Base-by-base conservation (phyloP, 2,113 vertebrate species). In the Dermatemys mawii region DNA sequence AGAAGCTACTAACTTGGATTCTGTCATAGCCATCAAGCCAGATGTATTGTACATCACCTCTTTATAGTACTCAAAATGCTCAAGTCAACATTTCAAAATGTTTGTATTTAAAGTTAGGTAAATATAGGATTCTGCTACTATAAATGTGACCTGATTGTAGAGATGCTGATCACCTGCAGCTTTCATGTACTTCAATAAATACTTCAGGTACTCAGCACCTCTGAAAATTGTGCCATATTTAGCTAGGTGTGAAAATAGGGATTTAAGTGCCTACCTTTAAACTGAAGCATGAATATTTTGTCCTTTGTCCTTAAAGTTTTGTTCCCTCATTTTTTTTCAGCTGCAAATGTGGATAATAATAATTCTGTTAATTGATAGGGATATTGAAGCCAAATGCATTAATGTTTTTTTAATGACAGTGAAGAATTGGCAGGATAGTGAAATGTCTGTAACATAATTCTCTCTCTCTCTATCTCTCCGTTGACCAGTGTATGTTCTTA, bases 351-450 rank as follows among this genome's bases (percentile, higher is more conserved):
- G 73, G 87, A 83, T 32, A 46, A 46, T 0, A 2, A 57, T 70
- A 70, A 5, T 97, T 78, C 83, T 27, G 0, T 0, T 92, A 89
- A 86, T 93, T 89, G 55, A 53, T n/a, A 53, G 41, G 86, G 78
- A 13, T 24, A 32, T 11, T 92, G 48, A 70, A 81, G 48, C 57
- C 38, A 81, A 89, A 88, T 84, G 81, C 78, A 93, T 82, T 51
- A 84, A 81, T 84, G 54, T 32, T 90, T 89, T 70, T 91, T 92
- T 63, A 11, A 53, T 94, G 88, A 76, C 44, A 84, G 53, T 53
- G 55, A 88, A 32, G 88, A 95, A 84, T 55, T 22, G 19, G 60
- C 92, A 94, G 90, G 80, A 89, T 84, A 80, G 38, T 35, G 7
- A 87, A 51, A 13, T 86, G 46, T 82, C 55, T 81, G 27, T 46